Percentiles rank a stretch among this genome's conserved stretches.
These are phyloP conservation scores for Epinotia nisella DNA, from an alignment of 2,888 invertebrate species.

Conservation along the genomic window DNA sequence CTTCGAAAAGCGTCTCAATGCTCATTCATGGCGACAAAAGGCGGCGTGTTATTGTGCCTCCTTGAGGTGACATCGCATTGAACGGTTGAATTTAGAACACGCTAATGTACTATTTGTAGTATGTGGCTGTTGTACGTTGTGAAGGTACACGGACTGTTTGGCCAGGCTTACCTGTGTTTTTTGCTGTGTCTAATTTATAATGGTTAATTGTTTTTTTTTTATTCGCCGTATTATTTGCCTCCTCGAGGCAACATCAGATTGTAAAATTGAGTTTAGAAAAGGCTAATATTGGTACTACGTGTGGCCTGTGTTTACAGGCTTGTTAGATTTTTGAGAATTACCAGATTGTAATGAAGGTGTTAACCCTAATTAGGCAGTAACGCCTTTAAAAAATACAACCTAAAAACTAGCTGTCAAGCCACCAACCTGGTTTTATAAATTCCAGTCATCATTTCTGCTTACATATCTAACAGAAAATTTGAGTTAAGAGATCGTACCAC, in stretches of 20 bases:
- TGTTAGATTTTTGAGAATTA: no score
- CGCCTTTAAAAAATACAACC: no score
- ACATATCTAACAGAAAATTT: constrained; percentile 2
- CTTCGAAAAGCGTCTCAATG: constrained; percentile 48
- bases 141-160: constrained; percentile 6
- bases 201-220: no score
- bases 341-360: no score
- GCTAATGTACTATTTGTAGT: constrained; percentile 31
- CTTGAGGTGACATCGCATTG: constrained; percentile 43
- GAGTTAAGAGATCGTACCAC: neutral
- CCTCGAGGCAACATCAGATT: neutral
- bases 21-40: constrained; percentile 43
- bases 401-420: no score
- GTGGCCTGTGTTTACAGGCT: neutral
- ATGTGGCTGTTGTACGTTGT: constrained; percentile 21
- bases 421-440: no score
- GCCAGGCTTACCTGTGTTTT: no score
- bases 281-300: neutral
- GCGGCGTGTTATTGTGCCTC: constrained; percentile 44
- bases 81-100: constrained; percentile 42
- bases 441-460: neutral
- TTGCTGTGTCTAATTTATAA: no score
- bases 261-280: neutral
- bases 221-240: no score
- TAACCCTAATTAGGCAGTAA: no score